These are phyloP conservation scores for Pleuronectes platessa DNA, from an alignment of 2,113 vertebrate species.

Conservation along the genomic window DNA sequence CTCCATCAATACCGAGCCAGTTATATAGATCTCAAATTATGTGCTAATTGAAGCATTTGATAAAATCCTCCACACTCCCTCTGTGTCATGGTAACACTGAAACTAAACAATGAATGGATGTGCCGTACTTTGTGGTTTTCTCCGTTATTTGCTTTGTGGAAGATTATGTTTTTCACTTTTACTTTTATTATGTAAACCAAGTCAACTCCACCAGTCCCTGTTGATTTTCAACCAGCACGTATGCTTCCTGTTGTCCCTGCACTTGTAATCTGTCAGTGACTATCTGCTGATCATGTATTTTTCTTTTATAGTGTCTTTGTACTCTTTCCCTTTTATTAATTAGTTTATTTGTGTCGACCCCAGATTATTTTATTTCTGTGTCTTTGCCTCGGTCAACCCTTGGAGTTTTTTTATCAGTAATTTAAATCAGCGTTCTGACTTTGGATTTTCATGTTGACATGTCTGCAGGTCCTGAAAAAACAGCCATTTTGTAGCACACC, in stretches of 20 bases:
- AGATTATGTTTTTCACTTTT: background rate
- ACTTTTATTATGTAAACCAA: background rate
- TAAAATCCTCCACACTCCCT: no score
- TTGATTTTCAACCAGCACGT: conserved; percentile 59
- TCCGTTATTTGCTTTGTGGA: conserved; percentile 11
- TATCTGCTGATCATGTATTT: conserved; percentile 11
- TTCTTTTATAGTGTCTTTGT: background rate
- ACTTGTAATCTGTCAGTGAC: conserved; percentile 13
- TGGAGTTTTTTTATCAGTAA: background rate
- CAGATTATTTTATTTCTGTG: background rate
- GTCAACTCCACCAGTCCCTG: conserved; percentile 10
- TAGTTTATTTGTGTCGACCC: background rate
- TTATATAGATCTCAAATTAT: background rate
- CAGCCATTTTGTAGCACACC: background rate
- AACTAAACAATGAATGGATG: background rate
- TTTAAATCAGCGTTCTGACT: background rate
- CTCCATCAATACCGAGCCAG: background rate
- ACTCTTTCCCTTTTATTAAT: background rate
- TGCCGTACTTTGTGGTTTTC: background rate
- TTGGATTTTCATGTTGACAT: background rate
- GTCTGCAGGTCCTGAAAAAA: conserved; percentile 28
- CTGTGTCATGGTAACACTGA: background rate
- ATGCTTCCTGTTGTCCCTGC: conserved; percentile 34
- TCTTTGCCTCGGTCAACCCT: background rate
- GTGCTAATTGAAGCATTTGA: no score